Evolutionary conservation across 2,888 invertebrate species (phyloP).

Genomic region (Bursaphelenchus okinawaensis): DNA sequence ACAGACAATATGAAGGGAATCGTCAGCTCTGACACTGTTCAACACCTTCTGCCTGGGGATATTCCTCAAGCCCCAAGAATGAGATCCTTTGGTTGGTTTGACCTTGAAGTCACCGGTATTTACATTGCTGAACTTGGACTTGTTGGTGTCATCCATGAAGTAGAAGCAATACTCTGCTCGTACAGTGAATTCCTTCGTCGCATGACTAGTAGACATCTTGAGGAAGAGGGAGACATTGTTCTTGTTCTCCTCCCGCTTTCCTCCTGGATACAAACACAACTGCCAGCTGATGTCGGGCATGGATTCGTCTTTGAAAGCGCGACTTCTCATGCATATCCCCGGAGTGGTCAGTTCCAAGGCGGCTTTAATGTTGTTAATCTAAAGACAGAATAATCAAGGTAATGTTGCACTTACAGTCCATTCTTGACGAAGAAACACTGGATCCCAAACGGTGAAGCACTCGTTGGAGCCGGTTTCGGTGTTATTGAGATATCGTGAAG

Average conservation of each 20-base stretch:
- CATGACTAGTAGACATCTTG: constrained; percentile 56
- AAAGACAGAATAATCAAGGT: constrained; percentile 5
- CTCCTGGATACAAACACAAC: constrained; percentile 56
- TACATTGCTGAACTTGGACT: constrained; percentile 52
- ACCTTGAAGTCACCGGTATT: constrained; percentile 58
- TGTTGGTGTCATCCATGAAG: constrained; percentile 54
- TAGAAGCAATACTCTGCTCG: constrained; percentile 58
- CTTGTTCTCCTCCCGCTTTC: constrained; percentile 56
- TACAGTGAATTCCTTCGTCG: constrained; percentile 51
- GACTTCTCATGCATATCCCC: constrained; percentile 54
- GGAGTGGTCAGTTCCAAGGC: constrained; percentile 35
- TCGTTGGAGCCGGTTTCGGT: constrained; percentile 18
- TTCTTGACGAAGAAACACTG: constrained; percentile 51
- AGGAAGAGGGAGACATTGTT: constrained; percentile 56
- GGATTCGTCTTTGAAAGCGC: constrained; percentile 46
- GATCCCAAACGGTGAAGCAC: constrained; percentile 50
- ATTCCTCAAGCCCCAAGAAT: constrained; percentile 57
- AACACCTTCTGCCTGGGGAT: constrained; percentile 54
- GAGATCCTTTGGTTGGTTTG: constrained; percentile 57
- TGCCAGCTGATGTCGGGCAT: constrained; percentile 57
- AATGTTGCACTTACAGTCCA: constrained; percentile 48
- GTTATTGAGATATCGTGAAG: constrained; percentile 2
- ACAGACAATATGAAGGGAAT: constrained; percentile 55
- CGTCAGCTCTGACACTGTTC: constrained; percentile 48
- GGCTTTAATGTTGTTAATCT: constrained; percentile 6